These are phyloP conservation scores for Agelastica alni DNA, from an alignment of 2,888 invertebrate species.

Conservation along the genomic window DNA sequence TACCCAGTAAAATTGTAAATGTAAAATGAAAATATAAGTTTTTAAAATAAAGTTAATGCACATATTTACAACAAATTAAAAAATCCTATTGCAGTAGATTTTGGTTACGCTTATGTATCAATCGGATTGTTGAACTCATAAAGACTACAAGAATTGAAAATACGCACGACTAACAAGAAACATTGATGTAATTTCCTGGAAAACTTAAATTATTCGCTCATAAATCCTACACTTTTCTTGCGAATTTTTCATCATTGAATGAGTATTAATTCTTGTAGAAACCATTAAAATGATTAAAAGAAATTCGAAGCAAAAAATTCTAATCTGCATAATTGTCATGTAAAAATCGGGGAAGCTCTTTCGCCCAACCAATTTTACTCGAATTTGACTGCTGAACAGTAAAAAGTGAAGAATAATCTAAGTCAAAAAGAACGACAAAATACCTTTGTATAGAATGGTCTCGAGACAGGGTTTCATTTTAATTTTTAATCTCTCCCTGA, in stretches of 20 bases:
- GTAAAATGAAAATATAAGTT: too few species aligned
- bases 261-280: constrained; percentile 49
- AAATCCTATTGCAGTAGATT: too few species aligned
- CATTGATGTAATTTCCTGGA: constrained; percentile 54
- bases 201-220: constrained; percentile 53
- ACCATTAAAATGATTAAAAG: constrained; percentile 55
- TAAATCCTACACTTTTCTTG: constrained; percentile 50
- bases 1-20: too few species aligned
- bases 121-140: constrained; percentile 43
- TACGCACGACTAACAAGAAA: constrained; percentile 46
- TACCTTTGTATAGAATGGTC: constrained; percentile 18
- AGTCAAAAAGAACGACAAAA: constrained; percentile 11
- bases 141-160: constrained; percentile 37
- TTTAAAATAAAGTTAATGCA: too few species aligned
- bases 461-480: constrained; percentile 16
- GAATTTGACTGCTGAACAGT: constrained; percentile 22
- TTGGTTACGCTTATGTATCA: constrained; percentile 31
- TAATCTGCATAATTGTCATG: constrained; percentile 46
- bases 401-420: constrained; percentile 18
- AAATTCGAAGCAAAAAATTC: constrained; percentile 36
- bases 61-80: too few species aligned
- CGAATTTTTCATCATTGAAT: constrained; percentile 43
- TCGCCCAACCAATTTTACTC: constrained; percentile 18
- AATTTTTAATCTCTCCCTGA: constrained; percentile 17
- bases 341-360: constrained; percentile 19